Percentiles rank a stretch among this genome's conserved stretches.
phyloP scores from a whole-genome alignment of 2,888 invertebrate genomes.

The Cosmorhoe ocellata region DNA sequence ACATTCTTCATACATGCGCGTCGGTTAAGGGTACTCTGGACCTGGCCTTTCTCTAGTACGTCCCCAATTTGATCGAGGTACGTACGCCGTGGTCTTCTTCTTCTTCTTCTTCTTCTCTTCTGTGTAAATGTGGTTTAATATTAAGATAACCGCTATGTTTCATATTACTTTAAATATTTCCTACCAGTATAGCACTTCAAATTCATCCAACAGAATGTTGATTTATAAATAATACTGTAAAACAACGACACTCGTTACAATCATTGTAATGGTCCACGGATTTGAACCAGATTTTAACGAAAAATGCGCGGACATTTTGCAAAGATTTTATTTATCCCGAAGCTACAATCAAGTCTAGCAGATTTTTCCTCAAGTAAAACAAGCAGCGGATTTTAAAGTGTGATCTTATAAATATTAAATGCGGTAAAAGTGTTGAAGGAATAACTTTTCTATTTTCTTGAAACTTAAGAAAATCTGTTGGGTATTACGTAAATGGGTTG shows the following conservation, averaged over 20 bases:
- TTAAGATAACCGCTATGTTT: too few species aligned
- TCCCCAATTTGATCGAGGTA: too few species aligned
- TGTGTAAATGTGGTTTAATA: too few species aligned
- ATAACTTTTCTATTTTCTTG: constrained; percentile 15
- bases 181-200: too few species aligned
- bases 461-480: constrained; percentile 5
- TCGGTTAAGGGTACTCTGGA: too few species aligned
- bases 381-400: constrained; percentile 20
- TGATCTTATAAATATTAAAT: constrained; percentile 26
- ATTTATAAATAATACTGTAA: background rate
- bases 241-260: background rate
- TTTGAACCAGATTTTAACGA: background rate
- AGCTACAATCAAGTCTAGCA: constrained; percentile 20
- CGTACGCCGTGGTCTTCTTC: too few species aligned
- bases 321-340: constrained; percentile 14
- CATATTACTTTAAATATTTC: too few species aligned
- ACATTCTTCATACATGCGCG: too few species aligned
- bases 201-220: background rate
- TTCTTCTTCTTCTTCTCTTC: too few species aligned
- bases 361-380: constrained; percentile 14
- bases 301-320: constrained; percentile 14
- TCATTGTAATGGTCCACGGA: background rate
- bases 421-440: constrained; percentile 42
- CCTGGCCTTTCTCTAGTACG: too few species aligned
- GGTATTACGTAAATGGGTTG: background rate